Evolutionary conservation across 2,888 invertebrate genomes (phyloP).

Genomic region (Patella ulyssiponensis): DNA sequence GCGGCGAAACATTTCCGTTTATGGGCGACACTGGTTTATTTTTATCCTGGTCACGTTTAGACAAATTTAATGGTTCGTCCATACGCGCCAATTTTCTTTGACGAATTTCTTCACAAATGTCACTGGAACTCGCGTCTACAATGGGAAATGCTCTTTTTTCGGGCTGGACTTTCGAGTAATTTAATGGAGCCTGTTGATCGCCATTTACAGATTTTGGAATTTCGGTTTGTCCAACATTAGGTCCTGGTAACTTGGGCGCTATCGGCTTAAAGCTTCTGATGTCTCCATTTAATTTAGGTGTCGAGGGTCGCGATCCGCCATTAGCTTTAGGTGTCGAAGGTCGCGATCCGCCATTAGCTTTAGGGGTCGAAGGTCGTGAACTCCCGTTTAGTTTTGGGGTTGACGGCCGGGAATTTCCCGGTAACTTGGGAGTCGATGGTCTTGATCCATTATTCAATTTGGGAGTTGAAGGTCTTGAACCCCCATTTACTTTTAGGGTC

Average conservation of each 20-base stretch:
- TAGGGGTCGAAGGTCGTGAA: not conserved
- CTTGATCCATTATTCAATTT: not conserved
- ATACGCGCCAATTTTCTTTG: constrained; percentile 20
- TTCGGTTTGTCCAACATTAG: not conserved
- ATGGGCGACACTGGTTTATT: not conserved
- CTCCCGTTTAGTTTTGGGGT: not conserved
- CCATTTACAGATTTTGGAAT: not conserved
- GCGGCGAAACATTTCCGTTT: not conserved
- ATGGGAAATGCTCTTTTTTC: not conserved
- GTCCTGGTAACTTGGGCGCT: not conserved
- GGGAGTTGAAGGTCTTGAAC: not conserved
- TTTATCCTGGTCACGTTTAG: constrained; percentile 32
- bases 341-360: not conserved
- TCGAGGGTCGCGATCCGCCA: not conserved
- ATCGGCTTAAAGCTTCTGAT: not conserved
- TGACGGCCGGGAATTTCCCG: not conserved
- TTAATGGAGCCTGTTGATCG: not conserved
- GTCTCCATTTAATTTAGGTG: not conserved
- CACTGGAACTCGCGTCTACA: not conserved
- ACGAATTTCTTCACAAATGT: constrained; percentile 18
- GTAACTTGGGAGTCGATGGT: not conserved
- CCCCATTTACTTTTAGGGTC: not conserved
- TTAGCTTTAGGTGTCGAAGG: not conserved
- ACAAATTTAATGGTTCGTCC: constrained; percentile 46
- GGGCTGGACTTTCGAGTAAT: not conserved